Evolutionary conservation across 2,113 vertebrate genomes (phyloP).

Genomic region (Onychorhynchus coronatus): DNA sequence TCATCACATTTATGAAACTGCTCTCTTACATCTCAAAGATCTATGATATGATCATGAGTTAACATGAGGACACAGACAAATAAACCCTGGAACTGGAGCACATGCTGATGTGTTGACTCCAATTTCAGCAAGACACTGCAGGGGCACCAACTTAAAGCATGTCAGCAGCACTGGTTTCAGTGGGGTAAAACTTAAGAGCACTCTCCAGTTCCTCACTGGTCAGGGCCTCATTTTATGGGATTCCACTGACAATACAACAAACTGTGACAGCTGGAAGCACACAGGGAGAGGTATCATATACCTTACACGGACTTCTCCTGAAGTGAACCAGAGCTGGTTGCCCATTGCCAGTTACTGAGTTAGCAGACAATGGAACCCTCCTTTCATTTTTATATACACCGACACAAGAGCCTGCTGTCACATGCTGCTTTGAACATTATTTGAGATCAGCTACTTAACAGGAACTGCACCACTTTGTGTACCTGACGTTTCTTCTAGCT

Average conservation of each 20-base stretch:
- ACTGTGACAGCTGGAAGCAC: neutral
- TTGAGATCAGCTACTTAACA: neutral
- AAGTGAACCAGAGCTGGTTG: neutral
- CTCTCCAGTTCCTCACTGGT: neutral
- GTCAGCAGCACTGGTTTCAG: neutral
- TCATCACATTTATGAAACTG: slow-evolving; percentile 11
- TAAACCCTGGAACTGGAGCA: neutral
- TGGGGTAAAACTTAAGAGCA: rapidly evolving
- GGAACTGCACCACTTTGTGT: neutral
- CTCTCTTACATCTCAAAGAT: slow-evolving; percentile 3
- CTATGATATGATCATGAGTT: neutral
- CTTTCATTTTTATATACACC: neutral
- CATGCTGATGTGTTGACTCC: neutral
- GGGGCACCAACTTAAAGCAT: neutral
- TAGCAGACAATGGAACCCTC: neutral
- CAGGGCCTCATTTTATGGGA: neutral
- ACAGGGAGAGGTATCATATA: neutral
- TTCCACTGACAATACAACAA: neutral
- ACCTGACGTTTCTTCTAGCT: neutral
- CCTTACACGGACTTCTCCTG: neutral
- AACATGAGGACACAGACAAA: neutral
- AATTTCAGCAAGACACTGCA: neutral
- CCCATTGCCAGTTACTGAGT: neutral
- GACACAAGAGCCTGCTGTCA: neutral
- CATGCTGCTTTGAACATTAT: neutral